These are phyloP conservation scores for Eudyptes chrysolophus DNA, from an alignment of 2,113 vertebrate species.

Conservation along the genomic window DNA sequence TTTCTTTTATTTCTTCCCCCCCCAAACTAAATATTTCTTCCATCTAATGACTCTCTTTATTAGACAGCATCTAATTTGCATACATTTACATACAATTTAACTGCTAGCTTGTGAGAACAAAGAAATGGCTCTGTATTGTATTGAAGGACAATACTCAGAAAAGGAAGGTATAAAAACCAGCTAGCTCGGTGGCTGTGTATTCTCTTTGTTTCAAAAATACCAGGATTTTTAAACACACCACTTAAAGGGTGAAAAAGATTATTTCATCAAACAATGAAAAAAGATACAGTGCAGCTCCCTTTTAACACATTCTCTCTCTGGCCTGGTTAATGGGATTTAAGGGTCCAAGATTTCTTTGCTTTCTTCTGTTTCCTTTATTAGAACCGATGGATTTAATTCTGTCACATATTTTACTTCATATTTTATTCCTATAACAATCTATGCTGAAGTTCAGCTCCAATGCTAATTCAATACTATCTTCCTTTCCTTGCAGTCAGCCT, in stretches of 20 bases:
- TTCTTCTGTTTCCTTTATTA: slow-evolving; percentile 73
- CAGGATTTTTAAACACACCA: slow-evolving; percentile 72
- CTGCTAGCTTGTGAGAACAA: slow-evolving; percentile 86
- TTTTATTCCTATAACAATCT: slow-evolving; percentile 70
- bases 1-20: slow-evolving; percentile 70
- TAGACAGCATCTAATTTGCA: slow-evolving; percentile 87
- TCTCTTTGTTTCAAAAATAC: slow-evolving; percentile 82
- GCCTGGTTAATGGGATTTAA: slow-evolving; percentile 73
- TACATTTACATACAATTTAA: slow-evolving; percentile 89
- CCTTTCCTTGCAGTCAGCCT: slow-evolving; percentile 22
- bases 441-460: slow-evolving; percentile 60
- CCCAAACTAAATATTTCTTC: slow-evolving; percentile 87
- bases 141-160: slow-evolving; percentile 82
- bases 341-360: slow-evolving; percentile 68
- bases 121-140: slow-evolving; percentile 83
- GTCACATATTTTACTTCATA: slow-evolving; percentile 68
- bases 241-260: slow-evolving; percentile 79
- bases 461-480: slow-evolving; percentile 63
- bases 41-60: slow-evolving; percentile 88
- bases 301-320: slow-evolving; percentile 71
- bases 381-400: slow-evolving; percentile 71
- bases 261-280: slow-evolving; percentile 78
- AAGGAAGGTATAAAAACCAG: slow-evolving; percentile 81
- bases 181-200: slow-evolving; percentile 75
- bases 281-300: slow-evolving; percentile 72